phyloP scores from a whole-genome alignment of 1,140 invertebrate species.

The Anadara kagoshimensis region DNA sequence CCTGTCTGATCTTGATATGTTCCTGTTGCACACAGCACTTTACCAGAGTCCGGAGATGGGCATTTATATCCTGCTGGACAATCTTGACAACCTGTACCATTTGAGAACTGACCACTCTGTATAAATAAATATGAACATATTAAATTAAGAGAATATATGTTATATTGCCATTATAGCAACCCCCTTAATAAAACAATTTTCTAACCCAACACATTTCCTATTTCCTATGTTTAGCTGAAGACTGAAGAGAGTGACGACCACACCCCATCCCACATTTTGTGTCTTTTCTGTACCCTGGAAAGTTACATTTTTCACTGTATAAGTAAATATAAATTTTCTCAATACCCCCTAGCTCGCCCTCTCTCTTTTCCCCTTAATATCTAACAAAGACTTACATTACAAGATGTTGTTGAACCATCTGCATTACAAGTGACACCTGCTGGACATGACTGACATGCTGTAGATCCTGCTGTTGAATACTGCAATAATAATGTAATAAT shows the following conservation, averaged over 20 bases:
- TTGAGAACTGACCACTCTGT: slow-evolving; percentile 65
- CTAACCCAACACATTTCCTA: too few species aligned
- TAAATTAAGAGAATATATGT: not conserved
- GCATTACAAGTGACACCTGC: slow-evolving; percentile 44
- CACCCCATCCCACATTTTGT: too few species aligned
- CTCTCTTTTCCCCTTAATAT: too few species aligned
- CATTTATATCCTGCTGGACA: slow-evolving; percentile 64
- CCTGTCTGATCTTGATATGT: slow-evolving; percentile 57
- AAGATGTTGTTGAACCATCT: slow-evolving; percentile 16
- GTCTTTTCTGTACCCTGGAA: not conserved
- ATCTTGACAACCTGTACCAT: slow-evolving; percentile 52
- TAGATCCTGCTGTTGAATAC: slow-evolving; percentile 62
- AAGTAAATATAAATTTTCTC: too few species aligned
- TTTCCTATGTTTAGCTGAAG: too few species aligned
- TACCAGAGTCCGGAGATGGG: slow-evolving; percentile 47
- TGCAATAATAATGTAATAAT: slow-evolving; percentile 41
- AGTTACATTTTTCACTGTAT: not conserved
- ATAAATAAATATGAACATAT: slow-evolving; percentile 14
- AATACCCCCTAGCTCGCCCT: too few species aligned
- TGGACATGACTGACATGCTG: slow-evolving; percentile 62
- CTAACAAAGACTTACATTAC: slow-evolving; percentile 33
- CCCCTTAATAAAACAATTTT: too few species aligned
- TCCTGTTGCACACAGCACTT: slow-evolving; percentile 55
- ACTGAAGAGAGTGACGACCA: too few species aligned
- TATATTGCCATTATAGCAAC: too few species aligned